These are phyloP conservation scores for Triplophysa siluroides DNA, from an alignment of 2,113 vertebrate species.

Conservation along the genomic window DNA sequence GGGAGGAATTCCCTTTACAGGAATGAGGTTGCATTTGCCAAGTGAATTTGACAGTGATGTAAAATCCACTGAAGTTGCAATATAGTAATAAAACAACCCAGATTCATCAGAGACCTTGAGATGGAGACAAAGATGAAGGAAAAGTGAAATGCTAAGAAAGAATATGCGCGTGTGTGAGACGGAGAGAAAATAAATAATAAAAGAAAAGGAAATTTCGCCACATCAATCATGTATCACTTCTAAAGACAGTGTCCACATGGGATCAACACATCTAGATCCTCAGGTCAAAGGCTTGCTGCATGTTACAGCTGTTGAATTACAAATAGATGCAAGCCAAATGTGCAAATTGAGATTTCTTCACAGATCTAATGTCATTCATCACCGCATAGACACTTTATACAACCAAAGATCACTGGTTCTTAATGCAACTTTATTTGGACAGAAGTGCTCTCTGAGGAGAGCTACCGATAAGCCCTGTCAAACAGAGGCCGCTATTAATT, in stretches of 20 bases:
- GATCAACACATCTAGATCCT: conserved; percentile 13
- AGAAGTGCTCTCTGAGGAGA: conserved; percentile 11
- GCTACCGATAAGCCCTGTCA: neutral
- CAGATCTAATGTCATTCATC: neutral
- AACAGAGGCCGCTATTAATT: conserved; percentile 34
- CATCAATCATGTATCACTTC: conserved; percentile 31
- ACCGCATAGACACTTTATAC: neutral
- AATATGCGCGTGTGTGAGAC: neutral
- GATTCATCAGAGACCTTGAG: neutral
- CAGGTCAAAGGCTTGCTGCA: conserved; percentile 16
- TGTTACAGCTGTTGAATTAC: conserved; percentile 6
- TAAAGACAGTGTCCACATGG: conserved; percentile 18
- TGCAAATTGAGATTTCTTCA: neutral
- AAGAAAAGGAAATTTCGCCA: neutral
- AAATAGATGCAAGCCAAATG: neutral
- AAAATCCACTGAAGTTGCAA: neutral
- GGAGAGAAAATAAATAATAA: neutral
- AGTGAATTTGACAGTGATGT: conserved; percentile 10
- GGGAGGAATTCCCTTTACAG: neutral
- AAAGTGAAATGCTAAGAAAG: neutral
- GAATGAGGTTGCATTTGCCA: neutral
- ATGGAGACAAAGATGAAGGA: conserved; percentile 12
- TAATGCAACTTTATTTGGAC: neutral
- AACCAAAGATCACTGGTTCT: neutral
- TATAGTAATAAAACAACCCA: neutral